Conservation (phyloP, 1,140 invertebrate species). For the Schlechtendalia chinensis region DNA sequence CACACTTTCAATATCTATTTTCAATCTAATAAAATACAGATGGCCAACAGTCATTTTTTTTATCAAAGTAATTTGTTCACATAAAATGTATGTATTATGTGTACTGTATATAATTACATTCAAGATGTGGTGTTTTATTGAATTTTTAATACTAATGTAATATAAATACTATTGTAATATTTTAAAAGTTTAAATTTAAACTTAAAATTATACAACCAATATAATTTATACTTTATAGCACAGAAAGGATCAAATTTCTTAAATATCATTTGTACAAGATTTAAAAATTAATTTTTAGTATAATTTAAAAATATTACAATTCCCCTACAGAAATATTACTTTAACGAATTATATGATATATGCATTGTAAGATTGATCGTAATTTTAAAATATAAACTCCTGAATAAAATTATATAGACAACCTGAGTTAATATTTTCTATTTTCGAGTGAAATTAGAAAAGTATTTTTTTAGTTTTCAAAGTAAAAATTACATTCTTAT, state of each 20-base stretch:
- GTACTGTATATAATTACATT: too few relatives aligned
- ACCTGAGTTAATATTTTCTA: too few relatives aligned
- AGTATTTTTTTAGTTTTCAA: too few relatives aligned
- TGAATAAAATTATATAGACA: too few relatives aligned
- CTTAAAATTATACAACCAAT: not conserved
- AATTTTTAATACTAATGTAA: not conserved
- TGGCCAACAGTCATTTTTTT: slow-evolving; percentile 1
- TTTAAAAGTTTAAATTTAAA: not conserved
- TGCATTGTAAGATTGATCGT: too few relatives aligned
- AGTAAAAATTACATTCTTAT: too few relatives aligned
- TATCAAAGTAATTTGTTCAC: slow-evolving; percentile 23
- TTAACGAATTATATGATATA: too few relatives aligned
- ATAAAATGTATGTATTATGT: not conserved
- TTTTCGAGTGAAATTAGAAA: too few relatives aligned
- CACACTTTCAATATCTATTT: slow-evolving; percentile 1
- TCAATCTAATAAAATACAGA: slow-evolving; percentile 42
- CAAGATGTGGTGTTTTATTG: too few relatives aligned
- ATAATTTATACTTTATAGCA: not conserved
- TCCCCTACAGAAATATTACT: too few relatives aligned
- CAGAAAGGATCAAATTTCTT: not conserved
- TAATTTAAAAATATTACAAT: not conserved
- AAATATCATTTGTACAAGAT: not conserved
- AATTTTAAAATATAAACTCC: too few relatives aligned
- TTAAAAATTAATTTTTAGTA: not conserved
- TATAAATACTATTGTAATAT: not conserved